Percentiles rank a stretch among this genome's conserved stretches.
These are phyloP conservation scores for Hypena proboscidalis DNA, from an alignment of 2,888 invertebrate species.

Conservation along the genomic window DNA sequence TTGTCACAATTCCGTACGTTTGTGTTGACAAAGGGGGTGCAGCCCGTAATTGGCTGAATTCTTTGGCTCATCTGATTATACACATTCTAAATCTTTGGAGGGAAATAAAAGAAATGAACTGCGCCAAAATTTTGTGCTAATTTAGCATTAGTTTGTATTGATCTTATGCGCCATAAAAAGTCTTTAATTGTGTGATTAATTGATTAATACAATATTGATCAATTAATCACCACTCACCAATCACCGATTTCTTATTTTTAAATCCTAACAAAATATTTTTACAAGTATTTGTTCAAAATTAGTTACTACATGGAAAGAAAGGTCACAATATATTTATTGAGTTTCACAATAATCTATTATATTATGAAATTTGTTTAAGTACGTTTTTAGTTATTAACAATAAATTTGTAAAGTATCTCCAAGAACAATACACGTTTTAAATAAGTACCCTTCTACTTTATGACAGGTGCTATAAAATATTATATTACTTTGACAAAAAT, in stretches of 20 bases:
- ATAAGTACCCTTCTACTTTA: conserved; percentile 2
- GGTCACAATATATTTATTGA: too few relatives aligned
- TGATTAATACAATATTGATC: too few relatives aligned
- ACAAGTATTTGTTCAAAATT: too few relatives aligned
- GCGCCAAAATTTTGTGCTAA: neutral
- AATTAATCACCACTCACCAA: too few relatives aligned
- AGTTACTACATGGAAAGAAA: too few relatives aligned
- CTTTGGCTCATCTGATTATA: conserved; percentile 3
- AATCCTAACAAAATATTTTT: too few relatives aligned
- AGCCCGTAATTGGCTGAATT: neutral
- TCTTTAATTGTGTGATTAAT: too few relatives aligned
- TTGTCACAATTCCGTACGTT: conserved; percentile 20
- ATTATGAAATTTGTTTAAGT: neutral
- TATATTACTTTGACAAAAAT: conserved; percentile 1
- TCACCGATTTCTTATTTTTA: too few relatives aligned
- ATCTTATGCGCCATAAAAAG: too few relatives aligned
- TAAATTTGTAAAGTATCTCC: neutral
- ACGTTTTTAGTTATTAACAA: too few relatives aligned
- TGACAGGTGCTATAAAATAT: conserved; percentile 6
- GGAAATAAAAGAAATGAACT: neutral
- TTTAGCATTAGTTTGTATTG: too few relatives aligned
- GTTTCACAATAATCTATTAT: too few relatives aligned
- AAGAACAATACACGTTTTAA: conserved; percentile 6
- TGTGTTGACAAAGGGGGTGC: conserved; percentile 8
- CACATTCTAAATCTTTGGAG: neutral